Conservation (phyloP, 2,113 vertebrate genomes). For the Ceyx cyanopectus region DNA sequence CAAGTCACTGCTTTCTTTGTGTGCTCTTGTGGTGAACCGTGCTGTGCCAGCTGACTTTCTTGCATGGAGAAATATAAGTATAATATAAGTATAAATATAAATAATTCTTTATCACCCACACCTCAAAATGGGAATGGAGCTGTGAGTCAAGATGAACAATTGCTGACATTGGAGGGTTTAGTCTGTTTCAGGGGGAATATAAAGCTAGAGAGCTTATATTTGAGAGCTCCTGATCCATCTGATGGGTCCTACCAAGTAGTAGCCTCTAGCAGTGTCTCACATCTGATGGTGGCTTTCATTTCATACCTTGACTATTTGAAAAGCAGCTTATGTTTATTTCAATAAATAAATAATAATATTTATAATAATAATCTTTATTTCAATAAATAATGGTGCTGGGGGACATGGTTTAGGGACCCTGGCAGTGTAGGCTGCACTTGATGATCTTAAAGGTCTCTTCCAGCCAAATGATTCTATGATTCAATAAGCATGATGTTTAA, state of each 20-base stretch:
- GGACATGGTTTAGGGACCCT: too few species aligned
- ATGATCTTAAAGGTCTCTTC: too few species aligned
- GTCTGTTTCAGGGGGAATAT: background rate
- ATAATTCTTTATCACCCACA: background rate
- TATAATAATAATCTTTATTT: too few species aligned
- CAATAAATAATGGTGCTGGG: too few species aligned
- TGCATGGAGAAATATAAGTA: background rate
- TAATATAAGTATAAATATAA: too few species aligned
- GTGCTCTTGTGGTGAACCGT: fast-evolving
- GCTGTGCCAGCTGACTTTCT: background rate
- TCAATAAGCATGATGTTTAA: background rate
- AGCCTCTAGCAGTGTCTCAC: background rate
- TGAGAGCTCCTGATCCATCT: too few species aligned
- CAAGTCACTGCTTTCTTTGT: background rate
- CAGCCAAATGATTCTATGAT: background rate
- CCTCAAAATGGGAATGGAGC: too few species aligned
- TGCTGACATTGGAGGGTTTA: background rate
- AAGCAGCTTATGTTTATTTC: background rate
- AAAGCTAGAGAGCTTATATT: background rate
- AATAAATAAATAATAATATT: background rate
- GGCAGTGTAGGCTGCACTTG: too few species aligned
- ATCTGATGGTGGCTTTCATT: background rate
- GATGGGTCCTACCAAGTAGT: background rate
- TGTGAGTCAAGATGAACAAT: background rate
- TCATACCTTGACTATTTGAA: background rate